Evolutionary conservation across 1,140 invertebrate species (phyloP).

Genomic region (Campoletis sonorensis): DNA sequence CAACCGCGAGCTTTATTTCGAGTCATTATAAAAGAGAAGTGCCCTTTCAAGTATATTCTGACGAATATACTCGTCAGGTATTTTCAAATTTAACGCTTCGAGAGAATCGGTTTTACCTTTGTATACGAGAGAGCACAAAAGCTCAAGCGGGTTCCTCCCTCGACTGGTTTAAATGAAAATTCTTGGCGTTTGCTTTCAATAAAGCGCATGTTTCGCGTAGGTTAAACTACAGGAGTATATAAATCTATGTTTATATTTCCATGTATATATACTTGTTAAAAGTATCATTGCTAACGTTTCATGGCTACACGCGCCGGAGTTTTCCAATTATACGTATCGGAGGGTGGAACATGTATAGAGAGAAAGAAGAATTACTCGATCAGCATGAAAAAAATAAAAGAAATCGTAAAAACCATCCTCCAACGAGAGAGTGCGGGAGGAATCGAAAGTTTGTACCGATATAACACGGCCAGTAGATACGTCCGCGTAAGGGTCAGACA

Average conservation of each 20-base stretch:
- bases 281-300: neutral
- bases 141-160: neutral
- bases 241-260: neutral
- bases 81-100: neutral
- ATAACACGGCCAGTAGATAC: conserved; percentile 11
- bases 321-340: conserved; percentile 5
- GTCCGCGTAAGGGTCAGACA: conserved; percentile 19
- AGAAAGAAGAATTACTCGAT: neutral
- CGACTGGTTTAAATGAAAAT: conserved; percentile 20
- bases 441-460: conserved; percentile 13
- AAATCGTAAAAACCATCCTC: neutral
- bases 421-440: neutral
- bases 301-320: neutral
- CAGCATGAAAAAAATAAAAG: neutral
- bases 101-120: neutral
- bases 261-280: conserved; percentile 4
- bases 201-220: neutral
- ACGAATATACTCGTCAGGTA: neutral
- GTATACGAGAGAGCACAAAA: neutral
- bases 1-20: too few relatives aligned
- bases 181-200: neutral
- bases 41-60: neutral
- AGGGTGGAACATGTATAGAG: neutral
- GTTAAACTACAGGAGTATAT: too few relatives aligned
- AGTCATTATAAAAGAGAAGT: too few relatives aligned